Percentiles rank a stretch among this genome's conserved stretches.
Evolutionary conservation across 2,113 vertebrate genomes (phyloP).

Genomic region (Ancistrus triradiatus): DNA sequence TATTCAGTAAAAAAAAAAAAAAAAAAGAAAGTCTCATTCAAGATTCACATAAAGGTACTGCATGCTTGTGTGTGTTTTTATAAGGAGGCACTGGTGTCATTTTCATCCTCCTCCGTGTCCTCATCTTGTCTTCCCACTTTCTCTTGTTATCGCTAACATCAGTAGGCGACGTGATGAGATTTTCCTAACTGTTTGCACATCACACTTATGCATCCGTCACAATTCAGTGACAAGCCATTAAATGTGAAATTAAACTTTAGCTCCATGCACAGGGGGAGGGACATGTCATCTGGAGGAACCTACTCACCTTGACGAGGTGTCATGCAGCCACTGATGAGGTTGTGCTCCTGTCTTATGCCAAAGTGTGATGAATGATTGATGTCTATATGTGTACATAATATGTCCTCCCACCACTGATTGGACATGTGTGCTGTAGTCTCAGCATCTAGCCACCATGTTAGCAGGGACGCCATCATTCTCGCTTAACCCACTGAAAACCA

Average conservation of each 20-base stretch:
- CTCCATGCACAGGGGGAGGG: constrained; percentile 23
- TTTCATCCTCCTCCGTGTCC: neutral
- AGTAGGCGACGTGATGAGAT: neutral
- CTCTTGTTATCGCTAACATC: neutral
- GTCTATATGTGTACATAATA: constrained; percentile 56
- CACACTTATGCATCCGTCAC: constrained; percentile 33
- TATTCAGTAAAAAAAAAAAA: neutral
- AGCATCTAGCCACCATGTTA: too few relatives aligned
- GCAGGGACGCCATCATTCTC: too few relatives aligned
- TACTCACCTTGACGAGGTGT: constrained; percentile 58
- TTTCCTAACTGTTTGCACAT: constrained; percentile 4
- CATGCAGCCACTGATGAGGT: constrained; percentile 46
- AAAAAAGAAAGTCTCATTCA: too few relatives aligned
- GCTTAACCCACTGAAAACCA: too few relatives aligned
- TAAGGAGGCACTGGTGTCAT: neutral
- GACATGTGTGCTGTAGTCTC: constrained; percentile 48
- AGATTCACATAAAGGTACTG: too few relatives aligned
- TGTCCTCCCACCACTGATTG: constrained; percentile 48
- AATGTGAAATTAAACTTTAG: constrained; percentile 49
- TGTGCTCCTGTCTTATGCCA: constrained; percentile 56
- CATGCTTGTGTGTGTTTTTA: too few relatives aligned
- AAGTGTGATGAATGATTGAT: constrained; percentile 62
- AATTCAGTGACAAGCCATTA: constrained; percentile 18
- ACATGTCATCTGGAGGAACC: constrained; percentile 61
- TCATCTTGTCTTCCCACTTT: neutral